Conservation (phyloP, 2,113 vertebrate genomes). For the Indicator indicator region DNA sequence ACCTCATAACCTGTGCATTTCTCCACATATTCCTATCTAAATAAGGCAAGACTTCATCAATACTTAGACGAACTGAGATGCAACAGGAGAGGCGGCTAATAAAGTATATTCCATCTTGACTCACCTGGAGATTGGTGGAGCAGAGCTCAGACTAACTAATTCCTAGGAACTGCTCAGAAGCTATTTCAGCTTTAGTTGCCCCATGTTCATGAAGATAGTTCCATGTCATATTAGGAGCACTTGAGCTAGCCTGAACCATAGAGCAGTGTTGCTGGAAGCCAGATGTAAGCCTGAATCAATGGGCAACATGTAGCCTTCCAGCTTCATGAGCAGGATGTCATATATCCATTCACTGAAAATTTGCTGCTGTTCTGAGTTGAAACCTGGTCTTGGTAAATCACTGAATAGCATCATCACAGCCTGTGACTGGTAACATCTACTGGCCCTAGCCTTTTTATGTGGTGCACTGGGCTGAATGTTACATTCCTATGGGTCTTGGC, state of each 20-base stretch:
- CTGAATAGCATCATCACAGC: neutral
- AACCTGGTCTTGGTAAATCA: neutral
- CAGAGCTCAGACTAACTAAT: neutral
- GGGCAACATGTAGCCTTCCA: neutral
- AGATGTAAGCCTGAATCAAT: neutral
- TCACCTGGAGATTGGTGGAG: neutral
- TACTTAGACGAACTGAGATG: neutral
- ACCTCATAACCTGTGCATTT: neutral
- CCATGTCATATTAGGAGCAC: neutral
- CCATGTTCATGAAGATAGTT: neutral
- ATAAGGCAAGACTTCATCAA: neutral
- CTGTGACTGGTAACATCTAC: neutral
- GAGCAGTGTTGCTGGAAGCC: neutral
- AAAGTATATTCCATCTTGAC: neutral
- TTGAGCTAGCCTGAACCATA: neutral
- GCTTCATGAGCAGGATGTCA: neutral
- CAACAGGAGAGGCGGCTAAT: neutral
- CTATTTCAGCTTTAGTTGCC: neutral
- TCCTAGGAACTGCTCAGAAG: neutral
- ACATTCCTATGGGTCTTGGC: neutral
- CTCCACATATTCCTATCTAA: neutral
- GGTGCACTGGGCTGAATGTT: neutral
- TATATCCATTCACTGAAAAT: neutral
- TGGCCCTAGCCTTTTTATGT: neutral
- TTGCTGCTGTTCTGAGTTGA: neutral